Base-by-base conservation (phyloP, 1,140 invertebrate genomes). In the Popillia japonica region DNA sequence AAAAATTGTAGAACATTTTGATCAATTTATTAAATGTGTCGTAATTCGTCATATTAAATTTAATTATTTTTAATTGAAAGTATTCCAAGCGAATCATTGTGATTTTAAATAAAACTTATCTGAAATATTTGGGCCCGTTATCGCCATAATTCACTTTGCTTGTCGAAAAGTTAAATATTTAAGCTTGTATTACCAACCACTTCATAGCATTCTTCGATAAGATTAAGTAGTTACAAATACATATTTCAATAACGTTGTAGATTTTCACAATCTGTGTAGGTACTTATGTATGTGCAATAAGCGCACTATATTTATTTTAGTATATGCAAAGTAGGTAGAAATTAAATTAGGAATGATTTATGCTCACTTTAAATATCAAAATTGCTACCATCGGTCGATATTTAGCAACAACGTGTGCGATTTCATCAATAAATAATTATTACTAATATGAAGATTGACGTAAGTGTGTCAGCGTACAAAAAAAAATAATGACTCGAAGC, bases 141-240 rank as follows among this genome's bases (percentile, higher is more conserved):
- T 55, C 48, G 14, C 3, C 14, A n/a, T 55, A 14, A 14, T 55
- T 55, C 14, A 17, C 14, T 17, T 17, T 55, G 17, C 48, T 55
- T 55, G 48, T 55, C 48, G 48, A 55, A 55, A 55, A 55, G 14
- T 55, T 55, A 55, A 55, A 55, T 55, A 55, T 55, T 55, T 55
- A n/a, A 14, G 48, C 14, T 55, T 55, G 14, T 55, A 55, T 55
- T n/a, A 55, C 48, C 48, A 55, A 55, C 48, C 48, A 55, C 48
- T 55, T 55, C 48, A 55, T 55, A 14, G 48, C 48, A 55, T 55
- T 55, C 48, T 55, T 55, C 3, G 48, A 55, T 55, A 55, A 55
- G 48, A 55, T 55, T 55, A 55, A 55, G 48, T 17, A 55, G 48
- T n/a, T 55, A 0, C 11, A 55, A 55, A 14, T 55, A n/a, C n/a